phyloP scores from a whole-genome alignment of 2,113 vertebrate species.

The Proterorhinus semilunaris region DNA sequence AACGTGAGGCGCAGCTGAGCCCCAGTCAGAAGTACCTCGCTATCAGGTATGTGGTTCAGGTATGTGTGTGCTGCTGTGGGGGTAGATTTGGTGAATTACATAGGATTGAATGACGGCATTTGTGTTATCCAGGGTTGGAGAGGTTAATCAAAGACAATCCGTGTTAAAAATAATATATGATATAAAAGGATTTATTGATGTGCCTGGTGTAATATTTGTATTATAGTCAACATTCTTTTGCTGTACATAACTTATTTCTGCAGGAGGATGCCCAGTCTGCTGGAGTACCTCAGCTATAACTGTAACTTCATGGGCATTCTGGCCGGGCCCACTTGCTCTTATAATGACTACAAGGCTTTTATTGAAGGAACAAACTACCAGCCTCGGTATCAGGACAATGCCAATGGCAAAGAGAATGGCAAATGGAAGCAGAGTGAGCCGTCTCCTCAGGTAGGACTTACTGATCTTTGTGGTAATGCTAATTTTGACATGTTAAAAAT shows the following conservation, averaged over 20 bases:
- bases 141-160: too few relatives aligned
- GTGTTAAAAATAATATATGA: too few relatives aligned
- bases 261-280: slow-evolving; percentile 94
- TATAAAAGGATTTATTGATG: neutral
- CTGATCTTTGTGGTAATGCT: neutral
- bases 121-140: too few relatives aligned
- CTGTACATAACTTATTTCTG: slow-evolving; percentile 20
- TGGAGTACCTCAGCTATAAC: slow-evolving; percentile 97
- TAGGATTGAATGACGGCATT: too few relatives aligned
- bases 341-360: slow-evolving; percentile 96
- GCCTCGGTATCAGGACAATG: slow-evolving; percentile 74
- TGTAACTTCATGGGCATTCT: slow-evolving; percentile 99
- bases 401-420: slow-evolving; percentile 84
- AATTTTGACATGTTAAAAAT: too few relatives aligned
- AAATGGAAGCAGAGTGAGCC: slow-evolving; percentile 84
- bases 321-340: slow-evolving; percentile 94
- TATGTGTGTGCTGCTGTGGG: slow-evolving; percentile 70
- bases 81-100: too few relatives aligned
- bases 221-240: neutral
- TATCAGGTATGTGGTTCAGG: slow-evolving; percentile 88
- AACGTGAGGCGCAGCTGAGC: slow-evolving; percentile 87
- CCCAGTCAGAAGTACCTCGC: slow-evolving; percentile 89
- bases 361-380: slow-evolving; percentile 90
- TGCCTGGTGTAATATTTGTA: neutral
- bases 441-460: slow-evolving; percentile 84